Evolutionary conservation across 2,113 vertebrate genomes (phyloP).

Genomic region (Anthoscopus minutus): DNA sequence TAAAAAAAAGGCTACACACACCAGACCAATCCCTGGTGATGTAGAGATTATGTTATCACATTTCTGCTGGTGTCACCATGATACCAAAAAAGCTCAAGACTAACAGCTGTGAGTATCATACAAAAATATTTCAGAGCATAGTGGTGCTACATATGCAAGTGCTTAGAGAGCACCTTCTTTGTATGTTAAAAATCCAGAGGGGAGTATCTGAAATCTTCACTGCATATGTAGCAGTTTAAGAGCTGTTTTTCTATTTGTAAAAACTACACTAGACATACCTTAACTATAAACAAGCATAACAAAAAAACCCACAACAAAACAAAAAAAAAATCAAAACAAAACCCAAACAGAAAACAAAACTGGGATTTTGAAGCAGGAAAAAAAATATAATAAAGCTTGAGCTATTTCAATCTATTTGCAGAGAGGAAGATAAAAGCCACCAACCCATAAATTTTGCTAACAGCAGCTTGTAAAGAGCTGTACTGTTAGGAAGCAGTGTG

Average conservation of each 20-base stretch:
- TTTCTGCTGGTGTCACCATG: slow-evolving; percentile 27
- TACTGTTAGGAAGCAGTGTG: not conserved
- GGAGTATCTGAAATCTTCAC: not conserved
- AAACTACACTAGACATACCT: not conserved
- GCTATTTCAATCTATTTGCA: not conserved
- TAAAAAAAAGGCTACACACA: not conserved
- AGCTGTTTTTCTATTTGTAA: not conserved
- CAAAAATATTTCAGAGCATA: not conserved
- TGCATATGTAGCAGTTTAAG: not conserved
- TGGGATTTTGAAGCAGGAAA: not conserved
- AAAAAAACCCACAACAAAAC: too few relatives aligned
- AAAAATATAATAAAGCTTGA: not conserved
- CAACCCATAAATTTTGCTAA: not conserved
- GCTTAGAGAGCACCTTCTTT: not conserved
- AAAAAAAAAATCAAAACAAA: not conserved
- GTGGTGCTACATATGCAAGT: not conserved
- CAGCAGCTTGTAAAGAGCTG: not conserved
- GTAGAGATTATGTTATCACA: not conserved
- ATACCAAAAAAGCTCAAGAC: slow-evolving; percentile 9
- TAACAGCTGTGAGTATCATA: slow-evolving; percentile 20
- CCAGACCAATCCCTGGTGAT: not conserved
- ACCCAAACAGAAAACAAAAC: not conserved
- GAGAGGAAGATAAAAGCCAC: not conserved
- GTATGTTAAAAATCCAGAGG: not conserved
- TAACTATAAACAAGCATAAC: not conserved